phyloP scores from a whole-genome alignment of 2,113 vertebrate genomes.

The Halichoeres trimaculatus region DNA sequence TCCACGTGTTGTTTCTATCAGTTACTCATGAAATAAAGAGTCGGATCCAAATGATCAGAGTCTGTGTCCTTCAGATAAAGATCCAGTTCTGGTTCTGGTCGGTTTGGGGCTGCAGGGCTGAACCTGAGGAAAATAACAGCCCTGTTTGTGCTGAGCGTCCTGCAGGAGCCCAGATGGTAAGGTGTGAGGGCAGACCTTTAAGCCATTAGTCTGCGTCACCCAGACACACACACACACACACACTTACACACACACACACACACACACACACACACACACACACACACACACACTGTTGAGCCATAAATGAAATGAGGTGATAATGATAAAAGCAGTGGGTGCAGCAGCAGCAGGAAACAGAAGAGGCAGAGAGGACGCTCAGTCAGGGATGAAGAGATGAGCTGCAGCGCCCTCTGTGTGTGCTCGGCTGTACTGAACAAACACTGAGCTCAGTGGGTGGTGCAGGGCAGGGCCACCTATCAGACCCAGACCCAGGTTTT shows the following conservation, averaged over 20 bases:
- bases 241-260: no score
- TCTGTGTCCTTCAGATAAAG: no score
- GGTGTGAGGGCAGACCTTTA: conserved; percentile 52
- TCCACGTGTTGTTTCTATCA: no score
- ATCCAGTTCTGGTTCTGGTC: no score
- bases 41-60: no score
- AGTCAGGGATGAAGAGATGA: conserved; percentile 25
- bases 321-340: conserved; percentile 58
- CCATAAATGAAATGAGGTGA: conserved; percentile 39
- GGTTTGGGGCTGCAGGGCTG: no score
- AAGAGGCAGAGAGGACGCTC: conserved; percentile 24
- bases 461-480: conserved; percentile 5
- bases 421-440: conserved; percentile 37
- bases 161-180: conserved; percentile 55
- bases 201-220: conserved; percentile 60
- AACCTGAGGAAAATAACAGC: background rate
- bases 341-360: conserved; percentile 20
- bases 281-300: no score
- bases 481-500: conserved; percentile 1
- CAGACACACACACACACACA: no score
- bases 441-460: conserved; percentile 47
- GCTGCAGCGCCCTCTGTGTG: conserved; percentile 72
- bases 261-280: no score
- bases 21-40: no score
- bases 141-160: conserved; percentile 20